Base-by-base conservation (phyloP, 1,140 invertebrate species). In the Lasioglossum baleicum region DNA sequence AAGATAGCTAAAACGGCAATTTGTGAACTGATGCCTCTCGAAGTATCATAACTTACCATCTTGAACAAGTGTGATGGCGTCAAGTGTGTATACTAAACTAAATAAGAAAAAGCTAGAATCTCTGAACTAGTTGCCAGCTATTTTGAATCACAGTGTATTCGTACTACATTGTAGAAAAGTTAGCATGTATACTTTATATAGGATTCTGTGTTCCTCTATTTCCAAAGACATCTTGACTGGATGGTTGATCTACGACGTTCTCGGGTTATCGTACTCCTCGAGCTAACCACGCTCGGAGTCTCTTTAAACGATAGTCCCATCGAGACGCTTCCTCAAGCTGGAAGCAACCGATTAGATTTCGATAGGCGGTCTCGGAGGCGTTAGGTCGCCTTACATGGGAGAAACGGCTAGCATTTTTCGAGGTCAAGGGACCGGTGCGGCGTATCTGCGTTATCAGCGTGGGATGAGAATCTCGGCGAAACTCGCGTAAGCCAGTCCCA, bases 291-390 rank as follows among this genome's bases (percentile, higher is more conserved):
- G 35, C 53, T 74, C 58, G 44, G 11, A 58, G 68, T 58, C 70
- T 17, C 22, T 15, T 58, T 65, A 83, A 83, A 79, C 67, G 72
- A 58, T 70, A 64, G 58, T 35, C 44, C 64, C 75, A 26, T 65
- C 63, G 44, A 58, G 63, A 0, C 8, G 75, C 22, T 73, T 69
- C 65, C 40, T 65, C 51, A 31, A 72, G 71, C 53, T 51, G 26
- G 56, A 64, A 65, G 31, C 31, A 26, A 63, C 63, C 31, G 81
- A 83, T 83, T 83, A 78, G 81, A 83, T 83, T 83, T 83, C 70
- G 70, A 79, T 63, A 71, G 75, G 40, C 35, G 13, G 61, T 20
- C 35, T 35, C 10, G 56, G 48, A 63, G 8, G 20, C 20, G 67
- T 63, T 63, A 13, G 26, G 11, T 35, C 13, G 26, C 26, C 31